Base-by-base conservation (phyloP, 1,140 invertebrate species). In the Drosophila azteca region DNA sequence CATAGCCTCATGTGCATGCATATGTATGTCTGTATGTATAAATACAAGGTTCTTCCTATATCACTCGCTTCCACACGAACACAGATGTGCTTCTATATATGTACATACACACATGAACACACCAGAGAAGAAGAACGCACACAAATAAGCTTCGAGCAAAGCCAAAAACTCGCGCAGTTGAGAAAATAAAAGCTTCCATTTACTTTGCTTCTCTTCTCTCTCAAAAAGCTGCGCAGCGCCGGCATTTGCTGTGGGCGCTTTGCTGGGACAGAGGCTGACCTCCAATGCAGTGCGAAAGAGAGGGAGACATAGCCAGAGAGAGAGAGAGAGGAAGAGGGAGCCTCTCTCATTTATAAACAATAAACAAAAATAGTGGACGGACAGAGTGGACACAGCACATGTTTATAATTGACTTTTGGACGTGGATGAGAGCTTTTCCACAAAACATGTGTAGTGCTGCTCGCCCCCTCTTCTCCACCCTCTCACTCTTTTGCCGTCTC, bases 1-100 rank as follows among this genome's bases (percentile, higher is more conserved):
- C 79, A 80, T 79, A 90, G 88, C 54, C 35, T 89, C 84, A 84
- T 89, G 77, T 79, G 68, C 73, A 49, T 52, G 8, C 7, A 31
- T 31, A 31, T 31, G 17, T 20, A 20, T 20, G 1, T 20, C 17
- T 20, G 29, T 31, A 39, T 39, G 35, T 13, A 39, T 4, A 13
- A 39, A 39, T 39, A 78, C 87, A 90, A 90, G 87, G 87, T 90
- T 90, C 87, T 90, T 90, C 87, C 87, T 90, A 90, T 90, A 90
- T 90, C 85, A 72, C 74, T 78, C 78, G 74, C 59, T 65, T 51
- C 46, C 22, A 65, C 35, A 39, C 35, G 11, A 11, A 39, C 35
- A 31, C 29, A 31, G 2, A 35, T 11, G 31, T 2, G 8, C 61
- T 64, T 73, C 70, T 43, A 57, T 58, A 62, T 46, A 62, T 43